Percentiles rank a stretch among this genome's conserved stretches.
These are phyloP conservation scores for Saccopteryx bilineata DNA, from an alignment of 2,113 vertebrate genomes.

Conservation along the genomic window DNA sequence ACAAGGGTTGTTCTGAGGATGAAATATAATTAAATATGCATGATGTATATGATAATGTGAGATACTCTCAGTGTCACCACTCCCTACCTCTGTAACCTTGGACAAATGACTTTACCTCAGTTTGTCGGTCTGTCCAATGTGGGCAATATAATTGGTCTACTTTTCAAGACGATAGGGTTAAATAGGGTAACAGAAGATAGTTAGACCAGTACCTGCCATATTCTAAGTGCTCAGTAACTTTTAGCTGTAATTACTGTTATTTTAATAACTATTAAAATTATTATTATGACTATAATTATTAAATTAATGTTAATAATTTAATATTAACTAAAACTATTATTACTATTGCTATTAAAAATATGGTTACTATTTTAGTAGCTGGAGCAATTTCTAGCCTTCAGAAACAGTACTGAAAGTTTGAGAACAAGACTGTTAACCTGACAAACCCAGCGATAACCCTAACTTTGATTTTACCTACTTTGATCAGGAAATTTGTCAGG, in stretches of 20 bases:
- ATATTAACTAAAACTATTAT: neutral
- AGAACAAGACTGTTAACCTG: neutral
- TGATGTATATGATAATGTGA: neutral
- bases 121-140: neutral
- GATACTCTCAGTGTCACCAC: too few species aligned
- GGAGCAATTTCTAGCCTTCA: neutral
- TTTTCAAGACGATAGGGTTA: neutral
- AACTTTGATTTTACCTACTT: constrained; percentile 68
- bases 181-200: too few species aligned
- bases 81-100: neutral
- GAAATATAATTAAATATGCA: neutral
- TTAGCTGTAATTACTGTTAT: neutral
- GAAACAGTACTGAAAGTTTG: neutral
- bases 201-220: too few species aligned
- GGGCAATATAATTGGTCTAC: too few species aligned
- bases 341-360: neutral
- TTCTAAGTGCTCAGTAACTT: neutral
- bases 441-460: rapidly evolving
- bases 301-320: neutral
- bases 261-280: neutral
- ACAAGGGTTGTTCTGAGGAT: neutral
- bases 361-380: neutral
- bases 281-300: neutral
- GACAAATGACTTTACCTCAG: neutral
- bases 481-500: neutral